A percentile compares a stretch with the other conserved stretches of the same genome.
Evolutionary conservation across 2,113 vertebrate species (phyloP).

Genomic region (Trochalopteron elliotii): DNA sequence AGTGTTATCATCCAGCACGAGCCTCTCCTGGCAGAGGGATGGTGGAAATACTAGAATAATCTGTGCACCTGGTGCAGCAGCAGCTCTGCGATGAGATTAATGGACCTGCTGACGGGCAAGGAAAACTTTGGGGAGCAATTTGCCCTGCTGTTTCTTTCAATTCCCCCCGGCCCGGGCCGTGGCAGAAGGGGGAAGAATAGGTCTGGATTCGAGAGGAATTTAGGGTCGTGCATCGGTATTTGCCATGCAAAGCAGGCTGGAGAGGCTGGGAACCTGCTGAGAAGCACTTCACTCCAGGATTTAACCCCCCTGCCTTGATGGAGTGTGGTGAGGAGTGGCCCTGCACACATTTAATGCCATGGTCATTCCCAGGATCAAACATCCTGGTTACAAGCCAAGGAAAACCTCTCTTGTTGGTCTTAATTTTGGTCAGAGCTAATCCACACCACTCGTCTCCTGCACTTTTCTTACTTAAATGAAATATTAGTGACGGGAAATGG

Average conservation of each 20-base stretch:
- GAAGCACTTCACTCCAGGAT: background rate
- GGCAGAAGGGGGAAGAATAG: background rate
- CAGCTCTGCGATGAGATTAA: conserved; percentile 28
- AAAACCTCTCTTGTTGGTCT: background rate
- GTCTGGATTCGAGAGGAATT: background rate
- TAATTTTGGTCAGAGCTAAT: background rate
- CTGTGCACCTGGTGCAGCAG: conserved; percentile 9
- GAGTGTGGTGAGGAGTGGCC: background rate
- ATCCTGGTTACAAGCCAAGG: background rate
- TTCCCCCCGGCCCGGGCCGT: fast-evolving
- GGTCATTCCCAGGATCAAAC: background rate
- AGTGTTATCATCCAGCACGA: background rate
- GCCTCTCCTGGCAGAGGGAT: background rate
- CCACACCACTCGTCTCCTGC: background rate
- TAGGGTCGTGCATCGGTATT: background rate
- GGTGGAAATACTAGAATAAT: background rate
- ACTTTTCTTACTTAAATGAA: background rate
- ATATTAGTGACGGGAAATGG: background rate
- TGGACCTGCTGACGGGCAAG: background rate
- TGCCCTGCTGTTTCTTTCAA: background rate
- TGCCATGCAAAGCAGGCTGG: background rate
- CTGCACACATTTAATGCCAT: fast-evolving
- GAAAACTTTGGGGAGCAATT: background rate
- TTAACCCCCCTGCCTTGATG: background rate
- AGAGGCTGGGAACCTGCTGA: background rate